A percentile compares a stretch with the other conserved stretches of the same genome.
Evolutionary conservation across 2,797 vertebrate genomes (phyloP).

Genomic region (Muraenolepis orangiensis): DNA sequence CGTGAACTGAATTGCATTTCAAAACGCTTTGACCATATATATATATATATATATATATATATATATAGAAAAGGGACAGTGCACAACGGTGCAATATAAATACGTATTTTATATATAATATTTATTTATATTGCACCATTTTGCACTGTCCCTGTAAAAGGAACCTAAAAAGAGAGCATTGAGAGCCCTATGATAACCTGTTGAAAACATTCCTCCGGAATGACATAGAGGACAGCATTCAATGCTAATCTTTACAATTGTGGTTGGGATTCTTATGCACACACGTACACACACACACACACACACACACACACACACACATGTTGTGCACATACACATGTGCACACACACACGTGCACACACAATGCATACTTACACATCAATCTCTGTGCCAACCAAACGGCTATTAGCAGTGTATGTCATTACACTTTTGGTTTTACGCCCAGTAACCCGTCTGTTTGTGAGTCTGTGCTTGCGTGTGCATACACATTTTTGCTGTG

Average conservation of each 20-base stretch:
- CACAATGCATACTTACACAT: conserved; percentile 7
- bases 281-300: not conserved
- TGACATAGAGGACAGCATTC: not conserved
- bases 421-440: conserved; percentile 44
- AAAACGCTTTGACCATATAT: too few relatives aligned
- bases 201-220: not conserved
- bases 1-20: not conserved
- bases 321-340: not conserved
- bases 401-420: conserved; percentile 61
- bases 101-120: too few relatives aligned
- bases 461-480: conserved; percentile 12
- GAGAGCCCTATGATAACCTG: not conserved
- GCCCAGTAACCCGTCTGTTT: conserved; percentile 33
- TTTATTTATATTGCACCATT: too few relatives aligned
- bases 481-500: not conserved
- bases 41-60: too few relatives aligned
- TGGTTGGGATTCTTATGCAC: conserved; percentile 11
- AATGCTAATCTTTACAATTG: not conserved
- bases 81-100: too few relatives aligned
- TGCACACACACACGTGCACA: not conserved
- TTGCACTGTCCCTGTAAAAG: not conserved
- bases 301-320: conserved; percentile 1
- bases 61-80: too few relatives aligned
- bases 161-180: too few relatives aligned
- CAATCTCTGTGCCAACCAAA: conserved; percentile 27